Percentiles rank a stretch among this genome's conserved stretches.
Evolutionary conservation across 2,888 invertebrate species (phyloP).

Genomic region (Phasia obesa): DNA sequence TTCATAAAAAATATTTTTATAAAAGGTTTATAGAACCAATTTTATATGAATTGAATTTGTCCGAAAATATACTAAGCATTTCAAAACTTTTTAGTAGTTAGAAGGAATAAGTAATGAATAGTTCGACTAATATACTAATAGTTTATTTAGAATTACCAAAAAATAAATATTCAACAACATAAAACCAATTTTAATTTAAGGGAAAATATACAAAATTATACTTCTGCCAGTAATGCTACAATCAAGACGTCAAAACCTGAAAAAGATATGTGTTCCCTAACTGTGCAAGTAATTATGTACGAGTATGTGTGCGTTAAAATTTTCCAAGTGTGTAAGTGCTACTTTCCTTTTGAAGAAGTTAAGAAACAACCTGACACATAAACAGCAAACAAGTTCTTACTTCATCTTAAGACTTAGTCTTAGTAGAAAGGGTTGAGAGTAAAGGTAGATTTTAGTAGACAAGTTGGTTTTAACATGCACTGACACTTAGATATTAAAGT

Average conservation of each 20-base stretch:
- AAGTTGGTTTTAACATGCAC: conserved; percentile 36
- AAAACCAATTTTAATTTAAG: too few relatives aligned
- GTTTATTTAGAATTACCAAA: too few relatives aligned
- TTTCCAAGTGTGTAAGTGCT: conserved; percentile 4
- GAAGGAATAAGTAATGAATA: too few relatives aligned
- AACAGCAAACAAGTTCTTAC: conserved; percentile 3
- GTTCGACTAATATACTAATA: too few relatives aligned
- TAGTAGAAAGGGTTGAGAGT: neutral
- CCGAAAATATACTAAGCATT: too few relatives aligned
- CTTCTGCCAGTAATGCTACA: neutral
- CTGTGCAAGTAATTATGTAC: neutral
- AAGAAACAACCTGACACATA: conserved; percentile 28
- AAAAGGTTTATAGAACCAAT: too few relatives aligned
- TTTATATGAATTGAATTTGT: too few relatives aligned
- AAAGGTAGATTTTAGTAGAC: conserved; percentile 9
- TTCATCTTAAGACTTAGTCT: conserved; percentile 11
- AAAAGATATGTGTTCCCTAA: too few relatives aligned
- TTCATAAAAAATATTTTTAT: too few relatives aligned
- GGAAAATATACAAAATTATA: too few relatives aligned
- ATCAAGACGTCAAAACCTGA: neutral
- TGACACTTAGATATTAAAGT: conserved; percentile 22
- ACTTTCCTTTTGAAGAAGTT: neutral
- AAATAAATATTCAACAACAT: too few relatives aligned
- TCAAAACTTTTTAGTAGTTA: too few relatives aligned
- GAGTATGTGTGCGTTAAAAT: neutral